Base-by-base conservation (phyloP, 2,113 vertebrate genomes). In the Prunella fulvescens region DNA sequence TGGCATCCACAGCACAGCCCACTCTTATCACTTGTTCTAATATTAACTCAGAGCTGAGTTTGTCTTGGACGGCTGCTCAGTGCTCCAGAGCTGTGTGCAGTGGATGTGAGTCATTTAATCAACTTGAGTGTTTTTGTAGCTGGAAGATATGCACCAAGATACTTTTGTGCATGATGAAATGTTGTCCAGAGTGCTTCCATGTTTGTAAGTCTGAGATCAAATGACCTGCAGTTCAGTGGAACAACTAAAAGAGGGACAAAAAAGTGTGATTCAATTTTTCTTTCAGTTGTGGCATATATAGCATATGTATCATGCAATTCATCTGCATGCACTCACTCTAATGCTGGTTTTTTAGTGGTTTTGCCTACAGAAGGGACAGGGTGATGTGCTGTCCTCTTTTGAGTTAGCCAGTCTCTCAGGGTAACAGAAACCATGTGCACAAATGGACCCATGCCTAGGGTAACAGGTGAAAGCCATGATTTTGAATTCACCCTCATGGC, bases 21-120 rank as follows among this genome's bases (percentile, higher is more conserved):
- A 14, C 47, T 73, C 78, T 61, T 94, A 73, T 60, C 6, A 0
- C 47, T 86, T 61, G 17, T 77, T 90, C 81, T 91, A 80, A 77
- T 93, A 80, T 80, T 96, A 79, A 70, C 89, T 87, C 50, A 4
- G 64, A 80, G 86, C 65, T 56, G 35, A 82, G 70, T 87, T 95
- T 92, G 72, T 91, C 67, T 85, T 92, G 81, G 91, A 53, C 0
- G 2, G 47, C 93, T 10, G 12, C 69, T 91, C 47, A 35, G 9
- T 14, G 8, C 62, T 87, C 74, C 29, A 6, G 77, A 53, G 54
- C 82, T 78, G 31, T 40, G 42, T 19, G 45, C 11, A 12, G 54
- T 78, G 58, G 13, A 11, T 78, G 44, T 35, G 48, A 95, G 79
- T 81, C 58, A 70, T 50, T 80, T 54, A 71, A 88, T 80, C 69